A percentile compares a stretch with the other conserved stretches of the same genome.
Evolutionary conservation across 2,797 vertebrate genomes (phyloP).

Genomic region (Bovichtus diacanthus): DNA sequence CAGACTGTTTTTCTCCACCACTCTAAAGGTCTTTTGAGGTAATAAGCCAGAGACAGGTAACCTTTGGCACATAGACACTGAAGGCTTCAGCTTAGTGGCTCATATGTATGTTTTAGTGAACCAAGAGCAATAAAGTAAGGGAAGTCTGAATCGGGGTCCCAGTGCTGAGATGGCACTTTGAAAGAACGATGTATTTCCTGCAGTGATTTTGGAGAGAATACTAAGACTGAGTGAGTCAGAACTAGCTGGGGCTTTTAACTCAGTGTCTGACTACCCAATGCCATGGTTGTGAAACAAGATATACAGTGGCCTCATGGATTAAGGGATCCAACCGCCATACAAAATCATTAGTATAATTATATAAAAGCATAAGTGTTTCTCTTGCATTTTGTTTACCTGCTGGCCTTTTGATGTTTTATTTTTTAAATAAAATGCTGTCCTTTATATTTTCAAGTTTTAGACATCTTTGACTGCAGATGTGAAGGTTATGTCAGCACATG

Average conservation of each 20-base stretch:
- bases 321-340: not conserved
- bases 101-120: conserved; percentile 35
- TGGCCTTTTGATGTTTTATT: conserved; percentile 6
- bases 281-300: not conserved
- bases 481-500: conserved; percentile 57
- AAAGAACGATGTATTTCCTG: conserved; percentile 60
- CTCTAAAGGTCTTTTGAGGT: conserved; percentile 65
- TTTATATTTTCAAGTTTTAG: conserved; percentile 34
- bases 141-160: conserved; percentile 61
- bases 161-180: conserved; percentile 77
- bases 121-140: conserved; percentile 65
- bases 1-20: conserved; percentile 47
- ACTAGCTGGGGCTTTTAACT: conserved; percentile 5
- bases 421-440: conserved; percentile 5
- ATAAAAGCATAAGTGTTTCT: not conserved
- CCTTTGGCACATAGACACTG: conserved; percentile 57
- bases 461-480: conserved; percentile 50
- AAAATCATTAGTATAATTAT: conserved; percentile 32
- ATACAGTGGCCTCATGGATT: not conserved
- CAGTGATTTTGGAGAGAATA: conserved; percentile 67
- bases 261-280: not conserved
- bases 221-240: conserved; percentile 43
- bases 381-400: conserved; percentile 17
- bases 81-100: conserved; percentile 46
- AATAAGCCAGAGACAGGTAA: conserved; percentile 51